Percentiles rank a stretch among this genome's conserved stretches.
phyloP scores from a whole-genome alignment of 30 jellyfish, hydroid and myxozoan genomes.

The Rhopilema esculentum region DNA sequence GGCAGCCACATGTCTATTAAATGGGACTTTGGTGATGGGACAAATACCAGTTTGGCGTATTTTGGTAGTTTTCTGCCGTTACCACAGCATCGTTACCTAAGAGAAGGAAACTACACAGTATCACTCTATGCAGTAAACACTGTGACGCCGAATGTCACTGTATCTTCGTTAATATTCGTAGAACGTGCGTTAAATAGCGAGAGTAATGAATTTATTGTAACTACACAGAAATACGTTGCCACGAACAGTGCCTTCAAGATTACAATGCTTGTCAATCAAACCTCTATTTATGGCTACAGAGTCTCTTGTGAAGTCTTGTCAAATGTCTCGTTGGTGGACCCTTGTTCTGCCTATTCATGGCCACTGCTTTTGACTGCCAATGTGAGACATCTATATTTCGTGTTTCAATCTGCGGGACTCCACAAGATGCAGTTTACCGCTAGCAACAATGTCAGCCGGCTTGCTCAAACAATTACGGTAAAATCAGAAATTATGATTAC shows the following conservation, averaged over 20 bases:
- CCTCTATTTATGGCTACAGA: slow-evolving; percentile 52
- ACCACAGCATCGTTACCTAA: slow-evolving; percentile 8
- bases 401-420: slow-evolving; percentile 33
- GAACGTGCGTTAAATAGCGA: slow-evolving; percentile 49
- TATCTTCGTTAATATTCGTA: slow-evolving; percentile 25
- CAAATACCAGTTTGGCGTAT: slow-evolving; percentile 25
- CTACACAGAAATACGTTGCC: slow-evolving; percentile 11
- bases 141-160: slow-evolving; percentile 59
- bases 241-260: slow-evolving; percentile 13
- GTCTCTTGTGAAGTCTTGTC: slow-evolving; percentile 1
- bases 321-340: not conserved
- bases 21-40: slow-evolving; percentile 73
- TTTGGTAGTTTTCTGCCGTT: slow-evolving; percentile 5
- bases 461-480: not conserved
- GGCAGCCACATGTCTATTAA: slow-evolving; percentile 50
- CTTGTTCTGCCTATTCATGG: not conserved
- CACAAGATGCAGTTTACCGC: slow-evolving; percentile 44
- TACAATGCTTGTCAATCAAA: not conserved
- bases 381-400: not conserved
- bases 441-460: slow-evolving; percentile 70
- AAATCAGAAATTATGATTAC: slow-evolving; percentile 54
- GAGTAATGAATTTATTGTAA: slow-evolving; percentile 2
- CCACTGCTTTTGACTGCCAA: not conserved
- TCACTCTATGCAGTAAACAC: slow-evolving; percentile 16
- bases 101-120: slow-evolving; percentile 51